Evolutionary conservation across 2,888 invertebrate species (phyloP).

Genomic region (Eulithis prunata): DNA sequence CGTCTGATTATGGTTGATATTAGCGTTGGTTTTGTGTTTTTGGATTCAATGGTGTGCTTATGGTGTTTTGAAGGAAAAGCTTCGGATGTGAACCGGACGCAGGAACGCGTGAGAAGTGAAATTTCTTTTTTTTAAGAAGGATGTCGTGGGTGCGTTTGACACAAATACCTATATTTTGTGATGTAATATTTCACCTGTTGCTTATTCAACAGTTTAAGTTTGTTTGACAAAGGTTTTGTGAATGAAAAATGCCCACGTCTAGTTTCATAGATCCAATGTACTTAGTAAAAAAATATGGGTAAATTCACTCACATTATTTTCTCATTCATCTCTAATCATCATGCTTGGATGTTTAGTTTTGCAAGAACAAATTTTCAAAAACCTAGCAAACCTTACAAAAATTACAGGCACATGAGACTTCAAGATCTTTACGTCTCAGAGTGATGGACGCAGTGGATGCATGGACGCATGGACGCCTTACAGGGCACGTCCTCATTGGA

Average conservation of each 20-base stretch:
- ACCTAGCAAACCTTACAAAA: too few relatives aligned
- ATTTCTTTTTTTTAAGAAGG: constrained; percentile 73
- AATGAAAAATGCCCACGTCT: background rate
- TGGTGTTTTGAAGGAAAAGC: constrained; percentile 74
- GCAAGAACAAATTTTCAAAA: too few relatives aligned
- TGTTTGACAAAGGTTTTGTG: background rate
- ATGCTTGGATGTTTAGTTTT: too few relatives aligned
- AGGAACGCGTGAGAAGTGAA: constrained; percentile 75
- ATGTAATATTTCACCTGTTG: constrained; percentile 40
- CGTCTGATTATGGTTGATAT: constrained; percentile 40
- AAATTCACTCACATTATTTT: too few relatives aligned
- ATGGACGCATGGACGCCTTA: too few relatives aligned
- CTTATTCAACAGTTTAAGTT: constrained; percentile 20
- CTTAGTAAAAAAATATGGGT: too few relatives aligned
- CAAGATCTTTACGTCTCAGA: too few relatives aligned
- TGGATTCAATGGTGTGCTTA: constrained; percentile 40
- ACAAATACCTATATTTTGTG: constrained; percentile 57
- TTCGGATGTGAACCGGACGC: constrained; percentile 76
- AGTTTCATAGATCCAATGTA: too few relatives aligned
- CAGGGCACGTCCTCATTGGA: too few relatives aligned
- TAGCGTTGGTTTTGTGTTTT: constrained; percentile 26
- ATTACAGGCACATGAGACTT: too few relatives aligned
- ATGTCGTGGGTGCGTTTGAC: constrained; percentile 69
- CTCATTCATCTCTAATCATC: too few relatives aligned
- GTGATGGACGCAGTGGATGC: too few relatives aligned